These are phyloP conservation scores for Atherinomorus stipes DNA, from an alignment of 2,113 vertebrate genomes.

Conservation along the genomic window DNA sequence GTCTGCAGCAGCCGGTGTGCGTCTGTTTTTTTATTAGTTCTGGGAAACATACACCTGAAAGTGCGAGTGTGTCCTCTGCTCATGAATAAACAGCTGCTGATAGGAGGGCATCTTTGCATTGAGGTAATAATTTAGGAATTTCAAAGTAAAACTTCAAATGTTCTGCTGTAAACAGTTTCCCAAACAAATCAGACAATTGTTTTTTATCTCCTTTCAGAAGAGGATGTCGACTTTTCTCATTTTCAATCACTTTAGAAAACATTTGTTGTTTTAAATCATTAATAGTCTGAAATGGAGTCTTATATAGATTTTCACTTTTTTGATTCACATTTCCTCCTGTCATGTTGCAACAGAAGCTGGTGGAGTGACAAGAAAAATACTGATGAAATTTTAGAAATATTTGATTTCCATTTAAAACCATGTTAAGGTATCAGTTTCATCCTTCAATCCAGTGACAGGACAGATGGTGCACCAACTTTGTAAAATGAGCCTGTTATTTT, in stretches of 20 bases:
- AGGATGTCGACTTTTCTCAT: not conserved
- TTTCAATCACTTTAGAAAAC: not conserved
- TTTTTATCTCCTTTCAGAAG: not conserved
- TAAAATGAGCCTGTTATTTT: not conserved
- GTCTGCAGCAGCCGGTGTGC: constrained; percentile 22
- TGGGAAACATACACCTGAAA: constrained; percentile 29
- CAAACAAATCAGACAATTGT: not conserved
- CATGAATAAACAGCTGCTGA: constrained; percentile 50
- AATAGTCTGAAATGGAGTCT: too few relatives aligned
- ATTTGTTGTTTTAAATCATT: not conserved
- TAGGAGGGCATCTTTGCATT: not conserved
- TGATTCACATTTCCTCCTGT: not conserved
- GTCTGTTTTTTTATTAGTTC: constrained; percentile 41
- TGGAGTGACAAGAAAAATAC: too few relatives aligned
- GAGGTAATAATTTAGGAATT: not conserved
- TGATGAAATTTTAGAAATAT: too few relatives aligned
- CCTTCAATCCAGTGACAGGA: not conserved
- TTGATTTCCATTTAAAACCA: not conserved
- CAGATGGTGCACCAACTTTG: too few relatives aligned
- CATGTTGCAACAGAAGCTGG: too few relatives aligned
- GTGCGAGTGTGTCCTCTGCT: not conserved
- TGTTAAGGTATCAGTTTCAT: not conserved
- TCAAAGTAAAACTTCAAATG: not conserved
- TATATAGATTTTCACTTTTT: too few relatives aligned
- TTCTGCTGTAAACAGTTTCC: not conserved